Evolutionary conservation across 2,888 invertebrate species (phyloP).

Genomic region (Hedya salicella): DNA sequence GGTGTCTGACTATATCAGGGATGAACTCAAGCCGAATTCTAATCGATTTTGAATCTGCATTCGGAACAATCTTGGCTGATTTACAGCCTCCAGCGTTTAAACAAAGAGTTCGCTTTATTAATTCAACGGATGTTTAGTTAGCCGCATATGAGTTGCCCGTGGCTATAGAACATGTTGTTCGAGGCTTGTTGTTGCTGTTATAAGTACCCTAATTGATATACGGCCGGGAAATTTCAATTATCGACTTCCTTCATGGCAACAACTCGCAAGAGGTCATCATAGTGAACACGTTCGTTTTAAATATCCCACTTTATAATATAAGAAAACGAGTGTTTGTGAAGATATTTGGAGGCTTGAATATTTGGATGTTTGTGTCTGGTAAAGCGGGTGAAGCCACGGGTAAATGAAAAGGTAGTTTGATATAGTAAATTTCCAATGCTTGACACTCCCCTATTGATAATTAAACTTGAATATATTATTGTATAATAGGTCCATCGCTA

Average conservation of each 20-base stretch:
- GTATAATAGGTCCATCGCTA: too few relatives aligned
- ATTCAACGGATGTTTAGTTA: slow-evolving; percentile 38
- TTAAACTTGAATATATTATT: too few relatives aligned
- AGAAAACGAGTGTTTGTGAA: too few relatives aligned
- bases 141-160: slow-evolving; percentile 11
- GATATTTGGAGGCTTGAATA: too few relatives aligned
- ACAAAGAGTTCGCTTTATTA: slow-evolving; percentile 36
- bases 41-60: slow-evolving; percentile 4
- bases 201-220: slow-evolving; percentile 14
- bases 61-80: slow-evolving; percentile 33
- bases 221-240: slow-evolving; percentile 26
- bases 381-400: too few relatives aligned
- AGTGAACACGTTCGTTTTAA: background rate
- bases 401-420: too few relatives aligned
- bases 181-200: slow-evolving; percentile 13
- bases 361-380: too few relatives aligned
- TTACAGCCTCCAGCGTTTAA: slow-evolving; percentile 39
- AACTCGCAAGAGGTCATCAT: background rate
- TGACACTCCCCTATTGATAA: too few relatives aligned
- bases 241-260: slow-evolving; percentile 19
- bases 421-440: too few relatives aligned
- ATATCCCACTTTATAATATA: background rate
- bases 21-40: too few relatives aligned
- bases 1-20: too few relatives aligned
- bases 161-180: slow-evolving; percentile 4